These are phyloP conservation scores for Okamejei kenojei DNA, from an alignment of 2,797 vertebrate species.

Conservation along the genomic window DNA sequence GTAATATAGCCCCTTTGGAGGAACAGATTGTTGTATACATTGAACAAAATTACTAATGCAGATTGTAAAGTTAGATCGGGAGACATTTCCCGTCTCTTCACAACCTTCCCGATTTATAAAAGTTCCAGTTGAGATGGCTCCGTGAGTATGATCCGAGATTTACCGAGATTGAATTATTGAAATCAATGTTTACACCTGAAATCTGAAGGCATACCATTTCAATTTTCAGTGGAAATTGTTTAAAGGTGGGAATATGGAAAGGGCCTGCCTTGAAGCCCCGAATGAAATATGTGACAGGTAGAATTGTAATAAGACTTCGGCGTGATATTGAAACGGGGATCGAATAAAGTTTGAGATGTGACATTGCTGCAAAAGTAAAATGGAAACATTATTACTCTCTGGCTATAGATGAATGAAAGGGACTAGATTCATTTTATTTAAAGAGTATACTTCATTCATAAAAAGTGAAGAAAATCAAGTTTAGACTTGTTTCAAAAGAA, in stretches of 20 bases:
- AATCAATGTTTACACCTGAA: background rate
- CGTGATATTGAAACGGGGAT: background rate
- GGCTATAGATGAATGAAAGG: background rate
- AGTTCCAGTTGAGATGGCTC: background rate
- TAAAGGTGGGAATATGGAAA: background rate
- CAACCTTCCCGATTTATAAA: background rate
- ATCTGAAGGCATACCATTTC: background rate
- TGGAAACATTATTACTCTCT: background rate
- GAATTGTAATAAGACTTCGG: background rate
- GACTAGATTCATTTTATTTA: background rate
- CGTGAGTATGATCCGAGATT: too few relatives aligned
- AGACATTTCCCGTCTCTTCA: background rate
- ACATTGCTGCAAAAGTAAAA: background rate
- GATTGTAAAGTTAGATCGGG: background rate
- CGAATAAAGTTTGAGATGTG: background rate
- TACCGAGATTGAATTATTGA: background rate
- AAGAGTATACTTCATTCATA: background rate
- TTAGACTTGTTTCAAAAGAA: background rate
- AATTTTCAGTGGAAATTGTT: background rate
- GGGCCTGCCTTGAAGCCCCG: background rate
- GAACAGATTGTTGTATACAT: background rate
- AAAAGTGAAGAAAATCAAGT: background rate
- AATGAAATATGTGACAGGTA: background rate
- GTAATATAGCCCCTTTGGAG: background rate
- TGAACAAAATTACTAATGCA: too few relatives aligned